A percentile compares a stretch with the other conserved stretches of the same genome.
Evolutionary conservation across 2,888 invertebrate species (phyloP).

Genomic region (Amiota minor): DNA sequence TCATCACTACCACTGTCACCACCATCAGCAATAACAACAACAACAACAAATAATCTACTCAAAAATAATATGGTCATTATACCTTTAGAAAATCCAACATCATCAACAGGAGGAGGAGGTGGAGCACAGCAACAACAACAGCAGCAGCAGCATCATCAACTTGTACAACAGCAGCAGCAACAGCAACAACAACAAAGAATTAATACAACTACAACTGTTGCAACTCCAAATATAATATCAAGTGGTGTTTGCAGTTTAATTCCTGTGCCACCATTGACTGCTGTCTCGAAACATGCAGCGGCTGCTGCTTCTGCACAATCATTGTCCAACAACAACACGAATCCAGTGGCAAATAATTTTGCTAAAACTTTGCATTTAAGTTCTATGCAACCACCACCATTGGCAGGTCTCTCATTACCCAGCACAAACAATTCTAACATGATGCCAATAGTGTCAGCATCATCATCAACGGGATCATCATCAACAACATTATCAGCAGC

Average conservation of each 20-base stretch:
- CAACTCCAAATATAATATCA: neutral
- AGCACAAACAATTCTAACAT: neutral
- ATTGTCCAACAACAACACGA: neutral
- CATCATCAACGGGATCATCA: neutral
- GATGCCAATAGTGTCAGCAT: neutral
- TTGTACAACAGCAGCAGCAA: conserved; percentile 40
- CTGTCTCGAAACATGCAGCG: conserved; percentile 60
- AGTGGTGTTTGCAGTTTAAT: conserved; percentile 34
- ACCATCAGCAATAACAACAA: conserved; percentile 37
- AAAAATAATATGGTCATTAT: conserved; percentile 72
- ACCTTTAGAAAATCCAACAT: conserved; percentile 58
- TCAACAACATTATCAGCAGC: neutral
- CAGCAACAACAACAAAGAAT: conserved; percentile 32
- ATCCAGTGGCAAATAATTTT: neutral
- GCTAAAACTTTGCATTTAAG: conserved; percentile 11
- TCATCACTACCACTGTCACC: conserved; percentile 27
- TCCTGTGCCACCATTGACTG: conserved; percentile 68
- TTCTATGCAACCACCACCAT: conserved; percentile 57
- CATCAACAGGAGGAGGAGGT: conserved; percentile 8
- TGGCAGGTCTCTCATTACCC: conserved; percentile 57
- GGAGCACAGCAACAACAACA: conserved; percentile 31
- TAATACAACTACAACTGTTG: neutral
- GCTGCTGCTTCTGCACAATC: conserved; percentile 40
- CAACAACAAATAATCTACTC: conserved; percentile 47
- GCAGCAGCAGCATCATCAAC: conserved; percentile 41